Conservation (phyloP, 2,113 vertebrate genomes). For the Brachyhypopomus occidentalis region DNA sequence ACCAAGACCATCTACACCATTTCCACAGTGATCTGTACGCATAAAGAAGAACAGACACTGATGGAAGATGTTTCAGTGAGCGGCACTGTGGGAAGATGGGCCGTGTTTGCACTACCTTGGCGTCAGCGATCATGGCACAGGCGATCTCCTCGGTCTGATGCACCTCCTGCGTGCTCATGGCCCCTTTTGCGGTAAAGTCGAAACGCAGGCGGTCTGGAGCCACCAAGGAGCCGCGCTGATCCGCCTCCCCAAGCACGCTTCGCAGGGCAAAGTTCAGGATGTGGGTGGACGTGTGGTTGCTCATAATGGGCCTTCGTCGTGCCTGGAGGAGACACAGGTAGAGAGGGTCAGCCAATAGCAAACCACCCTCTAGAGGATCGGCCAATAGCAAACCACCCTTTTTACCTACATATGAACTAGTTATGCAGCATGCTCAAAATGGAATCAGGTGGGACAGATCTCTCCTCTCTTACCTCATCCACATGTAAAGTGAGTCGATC, state of each 20-base stretch:
- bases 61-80: too few species aligned
- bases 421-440: too few species aligned
- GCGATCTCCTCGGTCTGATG: constrained; percentile 83
- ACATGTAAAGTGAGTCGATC: constrained; percentile 84
- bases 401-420: too few species aligned
- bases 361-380: not conserved
- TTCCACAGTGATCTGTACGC: too few species aligned
- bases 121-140: constrained; percentile 83
- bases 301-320: constrained; percentile 90
- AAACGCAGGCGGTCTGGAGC: constrained; percentile 92
- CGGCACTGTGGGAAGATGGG: too few species aligned
- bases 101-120: constrained; percentile 76
- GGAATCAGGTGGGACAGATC: not conserved
- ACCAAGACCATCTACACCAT: too few species aligned
- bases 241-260: constrained; percentile 90
- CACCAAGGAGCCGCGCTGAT: constrained; percentile 93
- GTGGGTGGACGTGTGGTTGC: constrained; percentile 96
- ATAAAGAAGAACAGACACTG: too few species aligned
- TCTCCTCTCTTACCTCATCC: constrained; percentile 83
- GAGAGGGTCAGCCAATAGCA: not conserved
- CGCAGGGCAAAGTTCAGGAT: constrained; percentile 94
- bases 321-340: constrained; percentile 67
- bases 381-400: too few species aligned
- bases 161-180: constrained; percentile 87
- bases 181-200: constrained; percentile 95